Evolutionary conservation across 1,140 invertebrate species (phyloP).

Genomic region (Conopomorpha cramerella): DNA sequence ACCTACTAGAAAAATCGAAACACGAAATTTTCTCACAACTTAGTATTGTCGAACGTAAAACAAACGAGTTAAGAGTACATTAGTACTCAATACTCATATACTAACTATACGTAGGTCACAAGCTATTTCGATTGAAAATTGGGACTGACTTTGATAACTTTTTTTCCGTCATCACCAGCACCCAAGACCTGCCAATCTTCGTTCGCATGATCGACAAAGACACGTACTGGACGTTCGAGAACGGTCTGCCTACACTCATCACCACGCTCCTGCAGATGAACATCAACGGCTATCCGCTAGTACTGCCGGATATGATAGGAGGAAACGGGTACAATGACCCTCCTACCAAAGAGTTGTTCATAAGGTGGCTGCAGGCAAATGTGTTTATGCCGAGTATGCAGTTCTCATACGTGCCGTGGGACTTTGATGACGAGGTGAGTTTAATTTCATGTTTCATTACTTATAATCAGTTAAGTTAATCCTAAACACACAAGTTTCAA

Average conservation of each 20-base stretch:
- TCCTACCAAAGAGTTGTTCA: conserved; percentile 78
- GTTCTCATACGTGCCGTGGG: conserved; percentile 88
- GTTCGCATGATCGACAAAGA: conserved; percentile 89
- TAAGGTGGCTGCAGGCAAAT: conserved; percentile 88
- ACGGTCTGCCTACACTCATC: conserved; percentile 79
- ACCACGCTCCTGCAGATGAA: conserved; percentile 83
- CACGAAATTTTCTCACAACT: too few relatives aligned
- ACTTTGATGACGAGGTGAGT: conserved; percentile 73
- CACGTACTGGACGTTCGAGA: conserved; percentile 78
- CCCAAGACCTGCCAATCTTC: conserved; percentile 80
- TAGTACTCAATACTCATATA: too few relatives aligned
- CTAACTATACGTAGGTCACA: too few relatives aligned
- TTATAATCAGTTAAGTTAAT: too few relatives aligned
- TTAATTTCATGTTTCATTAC: too few relatives aligned
- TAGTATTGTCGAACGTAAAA: too few relatives aligned
- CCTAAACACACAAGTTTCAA: too few relatives aligned
- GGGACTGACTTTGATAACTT: too few relatives aligned
- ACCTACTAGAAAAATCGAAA: too few relatives aligned
- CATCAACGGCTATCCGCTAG: conserved; percentile 82
- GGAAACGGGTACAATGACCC: conserved; percentile 79
- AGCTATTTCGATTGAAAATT: too few relatives aligned
- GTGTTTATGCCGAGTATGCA: conserved; percentile 87
- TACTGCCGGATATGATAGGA: conserved; percentile 92
- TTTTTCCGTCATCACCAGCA: too few relatives aligned
- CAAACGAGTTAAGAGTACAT: too few relatives aligned